A percentile compares a stretch with the other conserved stretches of the same genome.
phyloP scores from a whole-genome alignment of 2,888 invertebrate genomes.

The Ferdinandea cuprea region DNA sequence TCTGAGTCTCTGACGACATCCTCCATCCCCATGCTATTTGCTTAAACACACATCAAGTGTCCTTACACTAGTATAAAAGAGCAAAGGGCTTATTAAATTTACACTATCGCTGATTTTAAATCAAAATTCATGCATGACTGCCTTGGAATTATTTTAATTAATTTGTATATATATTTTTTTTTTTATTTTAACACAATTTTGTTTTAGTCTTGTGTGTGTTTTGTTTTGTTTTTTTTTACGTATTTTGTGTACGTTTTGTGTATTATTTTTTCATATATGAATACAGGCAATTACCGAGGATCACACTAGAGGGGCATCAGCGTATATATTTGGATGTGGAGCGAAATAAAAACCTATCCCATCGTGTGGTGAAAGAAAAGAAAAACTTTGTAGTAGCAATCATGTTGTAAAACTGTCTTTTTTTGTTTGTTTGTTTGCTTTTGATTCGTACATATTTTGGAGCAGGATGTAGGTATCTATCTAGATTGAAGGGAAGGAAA shows the following conservation, averaged over 20 bases:
- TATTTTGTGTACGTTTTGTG: constrained; percentile 34
- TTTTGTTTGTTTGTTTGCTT: no score
- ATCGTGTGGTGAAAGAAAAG: constrained; percentile 21
- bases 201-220: constrained; percentile 45
- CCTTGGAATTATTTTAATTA: constrained; percentile 72
- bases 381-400: constrained; percentile 2
- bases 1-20: no score
- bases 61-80: constrained; percentile 70
- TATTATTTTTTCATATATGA: constrained; percentile 50
- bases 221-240: constrained; percentile 19
- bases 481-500: background rate
- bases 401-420: background rate
- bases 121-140: constrained; percentile 73
- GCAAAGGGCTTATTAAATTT: constrained; percentile 73
- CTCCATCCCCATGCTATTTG: constrained; percentile 36
- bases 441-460: constrained; percentile 24
- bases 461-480: no score
- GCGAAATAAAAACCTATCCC: constrained; percentile 55
- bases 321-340: constrained; percentile 62
- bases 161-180: constrained; percentile 47
- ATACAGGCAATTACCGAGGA: constrained; percentile 63
- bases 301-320: constrained; percentile 62
- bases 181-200: constrained; percentile 52
- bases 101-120: constrained; percentile 73
- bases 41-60: constrained; percentile 73